Evolutionary conservation across 2,888 invertebrate species (phyloP).

Genomic region (Drosophila phalerata): DNA sequence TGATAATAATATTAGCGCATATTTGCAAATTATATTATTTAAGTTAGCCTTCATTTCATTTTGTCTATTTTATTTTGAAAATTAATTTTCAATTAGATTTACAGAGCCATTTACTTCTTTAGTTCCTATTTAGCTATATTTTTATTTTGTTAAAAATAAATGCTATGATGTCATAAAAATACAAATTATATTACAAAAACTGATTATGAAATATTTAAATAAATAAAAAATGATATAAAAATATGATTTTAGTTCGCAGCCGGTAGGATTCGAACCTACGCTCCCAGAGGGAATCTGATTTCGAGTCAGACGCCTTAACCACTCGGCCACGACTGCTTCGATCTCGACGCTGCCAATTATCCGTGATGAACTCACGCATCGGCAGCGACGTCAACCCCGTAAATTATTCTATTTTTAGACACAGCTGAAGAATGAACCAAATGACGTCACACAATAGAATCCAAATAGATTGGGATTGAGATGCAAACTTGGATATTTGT

Average conservation of each 20-base stretch:
- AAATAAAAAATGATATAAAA: background rate
- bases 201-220: no score
- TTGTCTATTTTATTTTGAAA: no score
- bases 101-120: background rate
- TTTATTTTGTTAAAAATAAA: no score
- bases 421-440: background rate
- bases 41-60: no score
- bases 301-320: conserved; percentile 86
- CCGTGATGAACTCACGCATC: background rate
- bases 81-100: no score
- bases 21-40: no score
- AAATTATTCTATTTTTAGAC: conserved; percentile 10
- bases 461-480: no score
- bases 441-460: background rate
- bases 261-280: conserved; percentile 86
- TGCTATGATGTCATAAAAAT: background rate
- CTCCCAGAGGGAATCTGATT: conserved; percentile 86
- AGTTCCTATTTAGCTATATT: no score
- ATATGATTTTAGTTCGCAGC: conserved; percentile 78
- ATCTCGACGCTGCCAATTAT: background rate
- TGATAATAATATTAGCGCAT: no score
- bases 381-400: background rate
- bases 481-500: no score
- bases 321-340: conserved; percentile 86
- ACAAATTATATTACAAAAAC: background rate